phyloP scores from a whole-genome alignment of 2,113 vertebrate genomes.

The Gymnorhina tibicen region DNA sequence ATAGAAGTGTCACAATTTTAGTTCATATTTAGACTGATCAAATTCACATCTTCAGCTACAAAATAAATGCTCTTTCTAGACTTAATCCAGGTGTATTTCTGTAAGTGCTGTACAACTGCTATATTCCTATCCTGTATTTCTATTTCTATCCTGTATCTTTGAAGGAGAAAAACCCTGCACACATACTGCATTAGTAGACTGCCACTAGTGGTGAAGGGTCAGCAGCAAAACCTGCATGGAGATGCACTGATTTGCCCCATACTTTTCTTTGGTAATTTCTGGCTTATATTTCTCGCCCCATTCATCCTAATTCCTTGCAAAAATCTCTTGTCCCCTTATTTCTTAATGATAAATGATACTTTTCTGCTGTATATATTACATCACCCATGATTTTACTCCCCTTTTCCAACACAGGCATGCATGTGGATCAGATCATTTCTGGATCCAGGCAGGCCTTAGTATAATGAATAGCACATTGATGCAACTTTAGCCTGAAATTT shows the following conservation, averaged over 20 bases:
- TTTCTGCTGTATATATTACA: neutral
- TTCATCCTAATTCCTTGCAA: neutral
- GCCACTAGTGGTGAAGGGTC: neutral
- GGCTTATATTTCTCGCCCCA: accelerated
- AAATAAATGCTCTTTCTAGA: neutral
- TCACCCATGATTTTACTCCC: neutral
- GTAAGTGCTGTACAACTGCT: neutral
- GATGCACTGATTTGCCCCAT: neutral
- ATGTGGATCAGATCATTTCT: neutral
- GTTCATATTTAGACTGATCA: neutral
- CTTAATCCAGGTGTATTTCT: neutral
- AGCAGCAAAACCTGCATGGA: neutral
- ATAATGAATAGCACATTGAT: neutral
- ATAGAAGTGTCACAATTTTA: neutral
- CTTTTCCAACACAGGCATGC: neutral
- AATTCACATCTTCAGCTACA: neutral
- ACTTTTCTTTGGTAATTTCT: neutral
- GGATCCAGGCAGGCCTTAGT: neutral
- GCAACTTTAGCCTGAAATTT: neutral
- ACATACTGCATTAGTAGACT: neutral
- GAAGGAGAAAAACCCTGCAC: neutral
- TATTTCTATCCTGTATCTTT: neutral
- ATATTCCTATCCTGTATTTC: neutral
- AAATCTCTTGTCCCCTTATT: neutral
- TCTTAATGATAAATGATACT: neutral